A percentile compares a stretch with the other conserved stretches of the same genome.
Evolutionary conservation across 2,113 vertebrate genomes (phyloP).

Genomic region (Grammomys surdaster): DNA sequence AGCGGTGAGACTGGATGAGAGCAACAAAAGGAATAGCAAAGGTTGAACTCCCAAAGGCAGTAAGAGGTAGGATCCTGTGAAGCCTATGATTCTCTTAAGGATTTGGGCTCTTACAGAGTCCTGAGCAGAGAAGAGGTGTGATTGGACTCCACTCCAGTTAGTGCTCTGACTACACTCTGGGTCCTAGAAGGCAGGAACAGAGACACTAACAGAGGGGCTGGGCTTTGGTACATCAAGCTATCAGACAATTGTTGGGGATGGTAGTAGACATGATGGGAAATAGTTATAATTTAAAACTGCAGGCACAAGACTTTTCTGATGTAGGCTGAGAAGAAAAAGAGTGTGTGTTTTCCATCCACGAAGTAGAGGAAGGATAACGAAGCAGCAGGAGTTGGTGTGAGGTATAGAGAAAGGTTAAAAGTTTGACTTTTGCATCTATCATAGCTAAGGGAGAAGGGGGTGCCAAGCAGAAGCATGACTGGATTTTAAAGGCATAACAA

Average conservation of each 20-base stretch:
- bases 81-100: neutral
- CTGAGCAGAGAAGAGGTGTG: neutral
- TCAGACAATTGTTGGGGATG: neutral
- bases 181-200: neutral
- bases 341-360: neutral
- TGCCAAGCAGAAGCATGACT: neutral
- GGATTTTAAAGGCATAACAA: neutral
- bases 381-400: neutral
- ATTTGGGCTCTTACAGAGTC: neutral
- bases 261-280: neutral
- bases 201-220: neutral
- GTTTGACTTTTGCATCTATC: neutral
- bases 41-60: neutral
- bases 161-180: neutral
- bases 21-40: neutral
- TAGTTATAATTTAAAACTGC: neutral
- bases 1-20: neutral
- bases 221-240: neutral
- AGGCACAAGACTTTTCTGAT: neutral
- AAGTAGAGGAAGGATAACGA: no score
- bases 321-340: neutral
- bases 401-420: neutral
- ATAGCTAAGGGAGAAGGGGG: neutral
- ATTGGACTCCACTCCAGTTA: neutral
- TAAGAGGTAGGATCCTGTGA: neutral